phyloP scores from a whole-genome alignment of 2,113 vertebrate species.

The Sminthopsis crassicaudata region DNA sequence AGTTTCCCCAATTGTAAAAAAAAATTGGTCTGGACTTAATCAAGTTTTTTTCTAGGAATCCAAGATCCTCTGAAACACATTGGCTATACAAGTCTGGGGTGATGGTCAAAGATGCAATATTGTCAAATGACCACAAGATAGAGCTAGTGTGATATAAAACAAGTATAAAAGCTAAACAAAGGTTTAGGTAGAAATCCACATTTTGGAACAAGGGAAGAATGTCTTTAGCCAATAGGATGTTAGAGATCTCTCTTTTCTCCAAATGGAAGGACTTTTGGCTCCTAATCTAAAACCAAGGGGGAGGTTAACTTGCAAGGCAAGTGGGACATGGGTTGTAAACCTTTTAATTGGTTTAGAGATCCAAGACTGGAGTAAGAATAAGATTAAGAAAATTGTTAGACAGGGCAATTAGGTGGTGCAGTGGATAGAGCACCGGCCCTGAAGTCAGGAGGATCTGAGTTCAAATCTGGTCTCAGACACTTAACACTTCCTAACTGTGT shows the following conservation, averaged over 20 bases:
- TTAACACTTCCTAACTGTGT: too few species aligned
- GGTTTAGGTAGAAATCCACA: neutral
- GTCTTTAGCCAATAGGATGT: neutral
- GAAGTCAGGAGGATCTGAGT: too few species aligned
- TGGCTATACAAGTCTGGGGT: neutral
- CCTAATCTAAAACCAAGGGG: neutral
- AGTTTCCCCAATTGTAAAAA: neutral
- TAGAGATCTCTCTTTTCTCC: neutral
- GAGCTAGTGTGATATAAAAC: neutral
- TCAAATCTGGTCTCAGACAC: too few species aligned
- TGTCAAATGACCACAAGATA: neutral
- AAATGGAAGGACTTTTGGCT: neutral
- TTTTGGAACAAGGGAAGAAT: neutral
- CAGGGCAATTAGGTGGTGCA: too few species aligned
- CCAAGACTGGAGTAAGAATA: neutral
- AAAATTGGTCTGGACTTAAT: neutral
- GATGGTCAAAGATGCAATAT: neutral
- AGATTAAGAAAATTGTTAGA: neutral
- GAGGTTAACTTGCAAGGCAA: too few species aligned
- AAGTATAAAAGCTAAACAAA: neutral
- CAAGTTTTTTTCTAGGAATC: neutral
- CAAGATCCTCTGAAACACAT: neutral
- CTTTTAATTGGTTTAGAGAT: neutral
- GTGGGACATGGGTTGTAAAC: neutral
- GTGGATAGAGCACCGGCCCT: too few species aligned